Base-by-base conservation (phyloP, 1,140 invertebrate species). In the Zaprionus africanus region DNA sequence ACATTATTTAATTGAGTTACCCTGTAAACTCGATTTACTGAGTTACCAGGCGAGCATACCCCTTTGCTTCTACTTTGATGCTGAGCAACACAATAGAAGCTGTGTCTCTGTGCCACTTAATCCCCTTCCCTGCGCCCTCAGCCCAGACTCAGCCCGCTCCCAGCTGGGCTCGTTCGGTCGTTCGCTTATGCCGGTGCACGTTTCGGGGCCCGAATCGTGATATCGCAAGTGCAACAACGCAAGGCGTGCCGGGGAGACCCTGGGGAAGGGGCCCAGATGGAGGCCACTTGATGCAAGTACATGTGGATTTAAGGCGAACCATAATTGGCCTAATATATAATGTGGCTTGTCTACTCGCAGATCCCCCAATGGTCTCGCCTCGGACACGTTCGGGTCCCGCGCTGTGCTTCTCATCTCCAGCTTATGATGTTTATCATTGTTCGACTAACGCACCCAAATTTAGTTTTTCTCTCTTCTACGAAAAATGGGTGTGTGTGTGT, bases 371-470 rank as follows among this genome's bases (percentile, higher is more conserved):
- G 71, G 68, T 70, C 60, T 75, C 57, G 62, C 9, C 75, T 62
- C 56, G 78, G 78, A 85, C 82, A 84, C 82, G 82, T 85, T 78
- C 74, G n/a, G 46, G 34, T 5, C 22, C 34, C 24, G 12, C 59
- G 5, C 41, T 24, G 34, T 38, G 28, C 31, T 66, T 57, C 66
- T 58, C 66, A 70, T 67, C 58, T 71, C 59, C 77, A 69, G 65
- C 77, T 83, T 82, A 75, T 71, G 83, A 86, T 86, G 88, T 88
- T 78, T 87, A 87, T 87, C 84, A 79, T 78, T 87, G 84, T 83
- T 88, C 83, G 80, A 82, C 83, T 65, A 87, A 87, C 84, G 84
- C 84, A 84, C 84, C 84, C 84, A 87, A 87, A 79, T 85, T 84
- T 56, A 67, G 53, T 54, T 69, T 41, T 56, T 31, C 31, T 53